Evolutionary conservation across 1,140 invertebrate species (phyloP).

Genomic region (Solen grandis): DNA sequence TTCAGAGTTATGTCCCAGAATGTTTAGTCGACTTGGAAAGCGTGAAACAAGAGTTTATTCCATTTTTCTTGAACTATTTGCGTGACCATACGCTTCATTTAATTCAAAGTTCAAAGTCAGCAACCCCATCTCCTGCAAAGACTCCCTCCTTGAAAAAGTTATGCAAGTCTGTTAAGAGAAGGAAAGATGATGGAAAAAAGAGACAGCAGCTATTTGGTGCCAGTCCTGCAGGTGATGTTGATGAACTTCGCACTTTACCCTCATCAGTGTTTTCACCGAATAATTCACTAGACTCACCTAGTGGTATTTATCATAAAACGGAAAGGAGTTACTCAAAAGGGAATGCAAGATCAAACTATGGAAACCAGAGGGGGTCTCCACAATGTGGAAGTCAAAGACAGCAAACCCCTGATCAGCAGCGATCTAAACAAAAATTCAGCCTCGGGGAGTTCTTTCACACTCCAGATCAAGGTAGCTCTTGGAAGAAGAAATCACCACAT

Average conservation of each 20-base stretch:
- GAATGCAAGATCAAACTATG: background rate
- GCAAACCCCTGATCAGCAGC: conserved; percentile 39
- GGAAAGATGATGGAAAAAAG: conserved; percentile 9
- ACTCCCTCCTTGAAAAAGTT: conserved; percentile 52
- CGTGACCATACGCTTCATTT: conserved; percentile 53
- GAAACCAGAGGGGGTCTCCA: conserved; percentile 34
- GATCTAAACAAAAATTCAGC: conserved; percentile 51
- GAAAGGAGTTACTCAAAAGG: conserved; percentile 27
- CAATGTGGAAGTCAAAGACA: conserved; percentile 51
- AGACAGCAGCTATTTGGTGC: conserved; percentile 51
- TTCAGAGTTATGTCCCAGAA: too few relatives aligned
- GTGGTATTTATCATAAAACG: conserved; percentile 20
- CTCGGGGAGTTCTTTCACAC: conserved; percentile 49
- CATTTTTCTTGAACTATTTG: conserved; percentile 50
- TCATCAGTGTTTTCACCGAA: conserved; percentile 49
- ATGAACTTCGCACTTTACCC: conserved; percentile 36
- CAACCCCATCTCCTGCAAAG: conserved; percentile 53
- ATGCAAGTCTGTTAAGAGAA: conserved; percentile 34
- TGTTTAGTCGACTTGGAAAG: conserved; percentile 36
- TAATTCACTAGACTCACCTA: conserved; percentile 42
- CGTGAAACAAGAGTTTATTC: conserved; percentile 48
- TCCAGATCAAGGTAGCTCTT: conserved; percentile 29
- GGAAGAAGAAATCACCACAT: conserved; percentile 53
- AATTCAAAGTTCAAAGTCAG: conserved; percentile 40
- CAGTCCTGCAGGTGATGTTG: conserved; percentile 34